phyloP scores from a whole-genome alignment of 2,113 vertebrate genomes.

The Salvator merianae region DNA sequence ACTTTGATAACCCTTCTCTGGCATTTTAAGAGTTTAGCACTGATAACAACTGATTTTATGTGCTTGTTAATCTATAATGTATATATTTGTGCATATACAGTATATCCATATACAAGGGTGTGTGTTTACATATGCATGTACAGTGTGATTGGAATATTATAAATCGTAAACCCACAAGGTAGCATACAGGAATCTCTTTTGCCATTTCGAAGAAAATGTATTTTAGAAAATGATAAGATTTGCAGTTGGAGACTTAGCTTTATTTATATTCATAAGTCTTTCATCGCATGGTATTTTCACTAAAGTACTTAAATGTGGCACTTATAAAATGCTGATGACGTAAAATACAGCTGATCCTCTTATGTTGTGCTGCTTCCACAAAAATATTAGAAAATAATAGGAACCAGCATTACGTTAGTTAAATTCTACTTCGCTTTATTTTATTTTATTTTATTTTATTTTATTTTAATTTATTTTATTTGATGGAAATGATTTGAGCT shows the following conservation, averaged over 20 bases:
- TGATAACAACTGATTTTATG: constrained; percentile 66
- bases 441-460: constrained; percentile 52
- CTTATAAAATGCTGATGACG: constrained; percentile 85
- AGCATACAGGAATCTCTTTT: constrained; percentile 72
- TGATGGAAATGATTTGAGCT: constrained; percentile 67
- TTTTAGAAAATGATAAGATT: constrained; percentile 83
- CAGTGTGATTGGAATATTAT: constrained; percentile 60
- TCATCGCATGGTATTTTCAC: constrained; percentile 82
- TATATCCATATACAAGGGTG: background rate
- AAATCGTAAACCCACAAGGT: constrained; percentile 71
- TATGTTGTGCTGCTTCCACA: constrained; percentile 81
- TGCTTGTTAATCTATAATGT: constrained; percentile 68
- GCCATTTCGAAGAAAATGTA: constrained; percentile 77
- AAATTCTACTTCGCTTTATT: constrained; percentile 73
- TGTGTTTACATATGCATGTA: background rate
- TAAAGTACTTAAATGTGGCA: constrained; percentile 83
- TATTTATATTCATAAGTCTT: constrained; percentile 87
- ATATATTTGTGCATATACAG: constrained; percentile 45
- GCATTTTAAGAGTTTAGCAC: constrained; percentile 44
- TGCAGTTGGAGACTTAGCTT: constrained; percentile 82
- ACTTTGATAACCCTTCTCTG: constrained; percentile 61
- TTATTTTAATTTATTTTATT: constrained; percentile 56
- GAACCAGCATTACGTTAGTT: constrained; percentile 74
- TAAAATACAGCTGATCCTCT: constrained; percentile 84
- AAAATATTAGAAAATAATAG: constrained; percentile 81